phyloP scores from a whole-genome alignment of 1,140 invertebrate species.

The Pachyrhynchus sulphureomaculatus region DNA sequence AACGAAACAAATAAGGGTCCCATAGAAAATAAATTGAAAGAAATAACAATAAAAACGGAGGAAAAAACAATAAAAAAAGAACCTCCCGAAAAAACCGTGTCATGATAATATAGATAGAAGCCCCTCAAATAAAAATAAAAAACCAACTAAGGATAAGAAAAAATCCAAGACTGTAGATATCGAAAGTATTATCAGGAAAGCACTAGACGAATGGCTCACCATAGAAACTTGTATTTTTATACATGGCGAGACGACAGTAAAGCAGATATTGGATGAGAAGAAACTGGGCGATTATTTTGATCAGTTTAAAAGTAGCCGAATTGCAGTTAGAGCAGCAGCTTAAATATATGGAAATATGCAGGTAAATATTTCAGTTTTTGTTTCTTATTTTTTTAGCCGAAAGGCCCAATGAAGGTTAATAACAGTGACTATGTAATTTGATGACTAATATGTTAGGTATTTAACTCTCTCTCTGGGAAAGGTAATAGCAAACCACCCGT shows the following conservation, averaged over 20 bases:
- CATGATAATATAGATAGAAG: constrained; percentile 1
- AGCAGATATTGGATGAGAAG: constrained; percentile 58
- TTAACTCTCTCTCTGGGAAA: no score
- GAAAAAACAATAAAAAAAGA: background rate
- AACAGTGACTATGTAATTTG: no score
- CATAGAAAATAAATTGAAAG: background rate
- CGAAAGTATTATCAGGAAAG: constrained; percentile 53
- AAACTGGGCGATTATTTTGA: constrained; percentile 58
- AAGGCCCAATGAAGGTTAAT: no score
- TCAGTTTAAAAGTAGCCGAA: constrained; percentile 47
- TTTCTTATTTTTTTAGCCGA: no score
- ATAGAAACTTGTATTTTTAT: constrained; percentile 59
- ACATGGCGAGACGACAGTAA: constrained; percentile 59
- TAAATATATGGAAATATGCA: constrained; percentile 58
- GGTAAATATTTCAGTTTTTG: no score
- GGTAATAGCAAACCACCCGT: no score
- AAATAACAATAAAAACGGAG: background rate
- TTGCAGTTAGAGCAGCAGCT: constrained; percentile 41
- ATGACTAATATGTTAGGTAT: no score
- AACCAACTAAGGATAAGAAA: constrained; percentile 15
- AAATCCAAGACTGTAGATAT: constrained; percentile 31
- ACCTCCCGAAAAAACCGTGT: constrained; percentile 3
- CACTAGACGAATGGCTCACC: constrained; percentile 61
- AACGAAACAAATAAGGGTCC: background rate
- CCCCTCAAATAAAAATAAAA: constrained; percentile 6